phyloP scores from a whole-genome alignment of 2,888 invertebrate genomes.

The Idaea biselata region DNA sequence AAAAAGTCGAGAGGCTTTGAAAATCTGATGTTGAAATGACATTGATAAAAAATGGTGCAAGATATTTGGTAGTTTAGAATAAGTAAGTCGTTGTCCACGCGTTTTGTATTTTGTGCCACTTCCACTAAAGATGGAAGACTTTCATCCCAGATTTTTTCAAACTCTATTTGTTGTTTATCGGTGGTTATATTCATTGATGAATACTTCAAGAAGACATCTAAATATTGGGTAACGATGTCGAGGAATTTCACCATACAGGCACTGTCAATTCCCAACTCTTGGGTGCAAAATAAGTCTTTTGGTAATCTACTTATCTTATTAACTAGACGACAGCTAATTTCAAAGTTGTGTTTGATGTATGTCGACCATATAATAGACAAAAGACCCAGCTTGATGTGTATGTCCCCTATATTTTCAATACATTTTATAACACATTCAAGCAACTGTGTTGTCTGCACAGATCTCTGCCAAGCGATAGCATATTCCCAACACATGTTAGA shows the following conservation, averaged over 20 bases:
- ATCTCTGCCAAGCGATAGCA: conserved; percentile 91
- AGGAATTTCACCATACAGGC: conserved; percentile 79
- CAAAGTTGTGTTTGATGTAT: conserved; percentile 90
- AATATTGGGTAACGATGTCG: conserved; percentile 67
- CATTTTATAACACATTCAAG: conserved; percentile 87
- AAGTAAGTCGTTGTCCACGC: conserved; percentile 87
- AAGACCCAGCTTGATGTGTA: conserved; percentile 87
- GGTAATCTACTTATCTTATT: conserved; percentile 92
- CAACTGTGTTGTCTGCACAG: conserved; percentile 82
- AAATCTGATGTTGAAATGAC: conserved; percentile 87
- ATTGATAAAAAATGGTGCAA: conserved; percentile 88
- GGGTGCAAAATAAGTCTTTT: conserved; percentile 90
- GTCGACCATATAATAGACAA: conserved; percentile 94
- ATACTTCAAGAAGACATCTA: conserved; percentile 68
- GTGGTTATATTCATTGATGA: conserved; percentile 43
- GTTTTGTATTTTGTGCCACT: conserved; percentile 88
- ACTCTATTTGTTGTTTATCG: conserved; percentile 66
- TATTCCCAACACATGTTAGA: conserved; percentile 96
- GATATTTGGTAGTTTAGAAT: conserved; percentile 90
- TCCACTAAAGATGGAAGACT: conserved; percentile 86
- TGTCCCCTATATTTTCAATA: conserved; percentile 83
- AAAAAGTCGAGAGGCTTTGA: conserved; percentile 86
- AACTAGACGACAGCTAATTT: conserved; percentile 86
- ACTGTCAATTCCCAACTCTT: conserved; percentile 87
- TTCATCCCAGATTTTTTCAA: conserved; percentile 85